Conservation (phyloP, 2,113 vertebrate species). For the Rhinolophus ferrumequinum region DNA sequence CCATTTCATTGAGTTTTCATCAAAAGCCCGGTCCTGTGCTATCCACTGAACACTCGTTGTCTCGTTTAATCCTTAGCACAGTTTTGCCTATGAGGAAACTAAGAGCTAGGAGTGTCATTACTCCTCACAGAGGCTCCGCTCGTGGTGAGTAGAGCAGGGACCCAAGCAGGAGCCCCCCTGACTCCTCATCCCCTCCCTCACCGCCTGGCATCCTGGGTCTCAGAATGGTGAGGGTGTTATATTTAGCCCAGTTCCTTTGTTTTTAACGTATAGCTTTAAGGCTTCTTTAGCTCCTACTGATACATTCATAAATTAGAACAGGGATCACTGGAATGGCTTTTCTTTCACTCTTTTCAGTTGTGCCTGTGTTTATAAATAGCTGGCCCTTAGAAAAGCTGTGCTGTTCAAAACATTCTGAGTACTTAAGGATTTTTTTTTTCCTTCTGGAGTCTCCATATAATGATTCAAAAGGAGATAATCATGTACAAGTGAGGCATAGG, state of each 20-base stretch:
- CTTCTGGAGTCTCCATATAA: background rate
- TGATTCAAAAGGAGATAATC: background rate
- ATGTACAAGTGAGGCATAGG: background rate
- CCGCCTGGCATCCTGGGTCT: background rate
- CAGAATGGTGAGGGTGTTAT: background rate
- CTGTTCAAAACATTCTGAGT: background rate
- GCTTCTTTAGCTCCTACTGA: background rate
- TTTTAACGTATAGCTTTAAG: background rate
- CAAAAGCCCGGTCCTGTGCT: background rate
- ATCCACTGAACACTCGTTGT: fast-evolving
- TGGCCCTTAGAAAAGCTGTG: background rate
- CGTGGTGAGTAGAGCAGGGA: too few relatives aligned
- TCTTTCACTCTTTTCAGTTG: background rate
- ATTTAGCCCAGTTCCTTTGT: background rate
- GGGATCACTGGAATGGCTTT: background rate
- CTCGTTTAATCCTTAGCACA: background rate
- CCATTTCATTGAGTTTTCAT: background rate
- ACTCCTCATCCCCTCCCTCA: background rate
- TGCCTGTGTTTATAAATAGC: background rate
- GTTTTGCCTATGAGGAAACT: background rate
- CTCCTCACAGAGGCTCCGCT: background rate
- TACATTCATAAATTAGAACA: background rate
- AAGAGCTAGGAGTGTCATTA: background rate
- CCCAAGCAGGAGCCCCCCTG: background rate
- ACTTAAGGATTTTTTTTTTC: background rate